A percentile compares a stretch with the other conserved stretches of the same genome.
Conservation (phyloP, 2,888 invertebrate genomes). For the Epistrophella euchroma region DNA sequence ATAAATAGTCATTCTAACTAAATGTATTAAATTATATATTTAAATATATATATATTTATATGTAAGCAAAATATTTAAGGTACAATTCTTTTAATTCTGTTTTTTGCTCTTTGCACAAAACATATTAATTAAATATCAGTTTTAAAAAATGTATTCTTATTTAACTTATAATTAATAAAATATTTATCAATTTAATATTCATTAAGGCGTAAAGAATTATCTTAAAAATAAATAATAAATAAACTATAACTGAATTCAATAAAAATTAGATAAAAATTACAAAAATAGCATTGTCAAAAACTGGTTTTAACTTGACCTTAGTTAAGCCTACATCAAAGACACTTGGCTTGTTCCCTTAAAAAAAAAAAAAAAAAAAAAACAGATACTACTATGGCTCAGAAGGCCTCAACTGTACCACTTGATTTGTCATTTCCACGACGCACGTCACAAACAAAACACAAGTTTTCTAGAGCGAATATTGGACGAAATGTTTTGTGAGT, state of each 20-base stretch:
- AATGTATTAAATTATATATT: constrained; percentile 15
- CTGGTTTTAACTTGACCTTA: too few species aligned
- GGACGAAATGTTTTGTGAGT: too few species aligned
- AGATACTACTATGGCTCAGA: too few species aligned
- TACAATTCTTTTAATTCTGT: constrained; percentile 35
- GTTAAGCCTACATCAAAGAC: too few species aligned
- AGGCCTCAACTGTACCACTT: too few species aligned
- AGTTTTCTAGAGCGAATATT: too few species aligned
- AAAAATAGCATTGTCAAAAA: not conserved
- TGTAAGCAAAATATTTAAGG: constrained; percentile 49
- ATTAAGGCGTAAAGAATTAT: not conserved
- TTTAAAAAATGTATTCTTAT: not conserved
- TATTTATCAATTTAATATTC: not conserved
- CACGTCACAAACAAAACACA: too few species aligned
- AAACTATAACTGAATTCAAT: not conserved
- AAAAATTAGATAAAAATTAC: not conserved
- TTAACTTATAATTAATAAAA: not conserved
- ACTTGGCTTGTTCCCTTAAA: too few species aligned
- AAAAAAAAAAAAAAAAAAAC: too few species aligned
- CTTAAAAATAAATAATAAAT: not conserved
- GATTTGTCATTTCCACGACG: too few species aligned
- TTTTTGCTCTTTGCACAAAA: not conserved
- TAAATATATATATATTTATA: not conserved
- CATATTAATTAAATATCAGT: not conserved
- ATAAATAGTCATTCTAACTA: constrained; percentile 35